Evolutionary conservation across 1,140 invertebrate genomes (phyloP).

Genomic region (Neodiprion pinetum): DNA sequence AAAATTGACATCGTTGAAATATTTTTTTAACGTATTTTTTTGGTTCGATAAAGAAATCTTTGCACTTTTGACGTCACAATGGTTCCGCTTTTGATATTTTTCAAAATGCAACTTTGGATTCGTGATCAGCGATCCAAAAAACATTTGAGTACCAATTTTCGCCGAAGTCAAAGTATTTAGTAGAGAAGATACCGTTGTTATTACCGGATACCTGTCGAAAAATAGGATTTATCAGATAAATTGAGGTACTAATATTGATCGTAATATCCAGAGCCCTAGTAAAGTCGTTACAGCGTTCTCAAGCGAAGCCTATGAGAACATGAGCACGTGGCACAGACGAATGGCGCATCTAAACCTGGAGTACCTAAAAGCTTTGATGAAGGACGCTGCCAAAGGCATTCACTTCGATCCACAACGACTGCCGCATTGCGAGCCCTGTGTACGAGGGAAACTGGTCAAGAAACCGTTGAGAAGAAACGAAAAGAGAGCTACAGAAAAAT

Average conservation of each 20-base stretch:
- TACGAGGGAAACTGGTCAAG: slow-evolving; percentile 36
- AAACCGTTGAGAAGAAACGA: slow-evolving; percentile 31
- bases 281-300: neutral
- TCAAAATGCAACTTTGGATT: too few species aligned
- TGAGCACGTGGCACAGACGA: slow-evolving; percentile 31
- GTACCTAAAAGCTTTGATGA: slow-evolving; percentile 30
- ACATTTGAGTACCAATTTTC: too few species aligned
- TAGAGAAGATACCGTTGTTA: neutral
- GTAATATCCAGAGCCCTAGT: neutral
- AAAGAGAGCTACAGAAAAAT: neutral
- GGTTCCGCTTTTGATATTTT: too few species aligned
- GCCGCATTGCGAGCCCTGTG: slow-evolving; percentile 29
- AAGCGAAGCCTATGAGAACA: neutral
- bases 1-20: too few species aligned
- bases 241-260: neutral
- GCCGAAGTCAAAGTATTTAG: neutral
- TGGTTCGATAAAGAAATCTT: too few species aligned
- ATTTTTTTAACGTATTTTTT: too few species aligned
- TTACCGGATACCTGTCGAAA: neutral
- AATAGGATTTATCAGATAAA: neutral
- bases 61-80: too few species aligned
- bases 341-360: slow-evolving; percentile 33
- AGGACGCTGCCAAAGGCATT: slow-evolving; percentile 28
- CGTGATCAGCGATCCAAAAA: too few species aligned
- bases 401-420: slow-evolving; percentile 22